Evolutionary conservation across 1,140 invertebrate species (phyloP), one percentile per base, ranked within the genome.

Genomic region (Philotrypesis tridentata): DNA sequence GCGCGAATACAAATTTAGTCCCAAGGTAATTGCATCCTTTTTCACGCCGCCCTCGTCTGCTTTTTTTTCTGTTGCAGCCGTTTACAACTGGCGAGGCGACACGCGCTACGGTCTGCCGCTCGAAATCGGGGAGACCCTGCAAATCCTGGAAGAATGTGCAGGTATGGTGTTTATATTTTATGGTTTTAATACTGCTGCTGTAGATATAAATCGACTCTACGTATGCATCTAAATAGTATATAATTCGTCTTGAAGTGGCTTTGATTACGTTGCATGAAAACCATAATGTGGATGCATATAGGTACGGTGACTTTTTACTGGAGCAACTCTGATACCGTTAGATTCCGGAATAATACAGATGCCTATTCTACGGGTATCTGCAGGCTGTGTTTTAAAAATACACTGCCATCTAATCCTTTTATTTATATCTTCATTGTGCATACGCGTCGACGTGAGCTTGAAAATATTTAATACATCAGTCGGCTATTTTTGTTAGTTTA

Each of bases 41-140:
- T 60, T 67, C 63, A 55, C 40, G 76, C 37, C 27, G 14, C 61
- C 25, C 23, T 25, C 33, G 6, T 2, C 9, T n/a, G 37, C 25
- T 55, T 31, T 60, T 81, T 71, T 85, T 86, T 90, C 88, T 89
- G 87, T 95, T 95, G 43, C 92, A 98, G 97, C 96, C 87, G 95
- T 98, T 77, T 97, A 97, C 92, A 97, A 97, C 89, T 98, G 96
- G 96, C 94, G 95, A 89, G 96, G 96, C 80, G 95, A 97, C 90
- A 94, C 95, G 27, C 94, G 94, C 73, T 96, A 95, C 86, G 96
- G 96, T 29, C 91, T 98, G 74, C 94, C 95, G 14, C 90, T 98
- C 82, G 96, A 97, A 90, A 97, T 98, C 85, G 97, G 97, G 83
- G 97, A 98, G 87, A 97, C 96, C 14, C 95, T 98, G 6, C 96